Percentiles rank a stretch among this genome's conserved stretches.
Conservation (phyloP, 2,797 vertebrate genomes). For the Heliangelus exortis region DNA sequence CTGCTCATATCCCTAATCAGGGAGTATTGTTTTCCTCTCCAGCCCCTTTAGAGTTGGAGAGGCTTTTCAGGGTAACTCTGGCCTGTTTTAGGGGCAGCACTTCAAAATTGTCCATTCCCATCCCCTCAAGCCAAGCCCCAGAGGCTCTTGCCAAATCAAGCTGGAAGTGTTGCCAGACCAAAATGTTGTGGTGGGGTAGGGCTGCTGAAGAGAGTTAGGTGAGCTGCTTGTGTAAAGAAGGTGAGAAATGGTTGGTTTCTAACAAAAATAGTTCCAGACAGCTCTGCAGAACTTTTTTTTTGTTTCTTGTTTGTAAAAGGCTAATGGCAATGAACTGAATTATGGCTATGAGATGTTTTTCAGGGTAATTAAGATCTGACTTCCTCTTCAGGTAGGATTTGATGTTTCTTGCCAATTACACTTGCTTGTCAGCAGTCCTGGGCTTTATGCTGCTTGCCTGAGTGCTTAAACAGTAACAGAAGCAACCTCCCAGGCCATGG, state of each 20-base stretch:
- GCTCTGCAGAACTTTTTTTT: background rate
- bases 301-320: background rate
- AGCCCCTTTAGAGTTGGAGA: background rate
- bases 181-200: background rate
- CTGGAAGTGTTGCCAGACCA: background rate
- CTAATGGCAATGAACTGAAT: background rate
- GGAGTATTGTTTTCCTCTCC: conserved; percentile 13
- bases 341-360: background rate
- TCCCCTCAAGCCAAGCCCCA: background rate
- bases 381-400: background rate
- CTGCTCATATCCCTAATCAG: background rate
- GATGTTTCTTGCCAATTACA: background rate
- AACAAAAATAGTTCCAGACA: background rate
- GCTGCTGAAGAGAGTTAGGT: background rate
- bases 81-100: background rate
- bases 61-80: background rate
- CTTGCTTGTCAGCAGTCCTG: conserved; percentile 9
- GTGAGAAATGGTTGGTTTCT: background rate
- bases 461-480: background rate
- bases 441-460: background rate
- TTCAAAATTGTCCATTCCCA: background rate
- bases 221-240: background rate
- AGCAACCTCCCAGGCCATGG: background rate
- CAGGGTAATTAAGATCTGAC: background rate
- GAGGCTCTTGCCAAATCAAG: background rate